Conservation (phyloP, 1,140 invertebrate species). For the Pomacea maculata region DNA sequence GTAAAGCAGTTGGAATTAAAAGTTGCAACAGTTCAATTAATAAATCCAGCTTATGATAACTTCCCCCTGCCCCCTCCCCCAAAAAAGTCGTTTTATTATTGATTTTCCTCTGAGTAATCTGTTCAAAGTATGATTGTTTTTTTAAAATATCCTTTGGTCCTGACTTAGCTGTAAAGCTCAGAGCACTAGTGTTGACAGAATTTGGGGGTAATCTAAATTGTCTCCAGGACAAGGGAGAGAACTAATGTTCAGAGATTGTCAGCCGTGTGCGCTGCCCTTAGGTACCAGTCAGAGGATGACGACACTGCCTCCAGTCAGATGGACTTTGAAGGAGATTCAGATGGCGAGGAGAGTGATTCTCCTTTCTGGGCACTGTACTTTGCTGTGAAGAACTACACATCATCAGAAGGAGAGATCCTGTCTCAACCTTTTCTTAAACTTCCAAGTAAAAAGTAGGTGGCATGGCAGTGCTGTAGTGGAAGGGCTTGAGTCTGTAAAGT, state of each 20-base stretch:
- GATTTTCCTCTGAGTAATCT: too few relatives aligned
- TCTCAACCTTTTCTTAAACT: slow-evolving; percentile 93
- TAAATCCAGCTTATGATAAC: too few relatives aligned
- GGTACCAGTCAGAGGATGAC: slow-evolving; percentile 69
- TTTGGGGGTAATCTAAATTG: too few relatives aligned
- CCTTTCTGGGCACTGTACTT: slow-evolving; percentile 80
- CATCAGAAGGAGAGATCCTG: slow-evolving; percentile 73
- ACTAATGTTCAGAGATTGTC: slow-evolving; percentile 66
- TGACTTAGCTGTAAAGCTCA: too few relatives aligned
- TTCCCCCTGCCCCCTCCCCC: too few relatives aligned
- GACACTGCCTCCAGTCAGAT: slow-evolving; percentile 45
- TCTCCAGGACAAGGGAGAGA: slow-evolving; percentile 25
- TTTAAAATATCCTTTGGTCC: too few relatives aligned
- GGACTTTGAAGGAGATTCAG: slow-evolving; percentile 54
- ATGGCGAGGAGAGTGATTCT: slow-evolving; percentile 45
- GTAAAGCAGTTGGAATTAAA: too few relatives aligned
- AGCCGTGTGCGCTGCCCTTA: slow-evolving; percentile 71
- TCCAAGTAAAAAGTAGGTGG: slow-evolving; percentile 76
- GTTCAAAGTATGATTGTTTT: too few relatives aligned
- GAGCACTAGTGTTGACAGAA: too few relatives aligned
- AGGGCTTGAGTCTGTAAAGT: too few relatives aligned
- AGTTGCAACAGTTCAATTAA: too few relatives aligned
- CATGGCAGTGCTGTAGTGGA: slow-evolving; percentile 86
- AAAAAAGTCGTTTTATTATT: too few relatives aligned
- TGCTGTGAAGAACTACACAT: slow-evolving; percentile 77